phyloP scores from a whole-genome alignment of 2,113 vertebrate species.

The Pyrgilauda ruficollis region DNA sequence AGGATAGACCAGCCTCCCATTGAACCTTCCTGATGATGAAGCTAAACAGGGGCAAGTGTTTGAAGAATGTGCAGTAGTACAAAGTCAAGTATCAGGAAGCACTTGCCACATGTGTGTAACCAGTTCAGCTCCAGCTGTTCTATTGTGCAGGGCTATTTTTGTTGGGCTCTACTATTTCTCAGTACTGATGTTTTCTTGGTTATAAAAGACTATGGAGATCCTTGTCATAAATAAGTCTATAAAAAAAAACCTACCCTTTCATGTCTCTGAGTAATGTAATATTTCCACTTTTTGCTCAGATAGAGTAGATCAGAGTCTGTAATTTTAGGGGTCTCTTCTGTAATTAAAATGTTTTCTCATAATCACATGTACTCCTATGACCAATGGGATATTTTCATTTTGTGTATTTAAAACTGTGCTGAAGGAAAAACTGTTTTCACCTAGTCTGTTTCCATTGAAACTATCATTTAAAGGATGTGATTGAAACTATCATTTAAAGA shows the following conservation, averaged over 20 bases:
- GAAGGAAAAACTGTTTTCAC: background rate
- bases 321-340: background rate
- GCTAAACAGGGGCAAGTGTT: background rate
- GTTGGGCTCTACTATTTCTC: background rate
- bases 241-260: background rate
- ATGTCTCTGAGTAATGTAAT: background rate
- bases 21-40: background rate
- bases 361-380: background rate
- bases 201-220: background rate
- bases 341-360: background rate
- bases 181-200: background rate
- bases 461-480: background rate
- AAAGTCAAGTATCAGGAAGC: background rate
- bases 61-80: background rate
- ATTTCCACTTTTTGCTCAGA: background rate
- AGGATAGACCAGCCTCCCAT: background rate
- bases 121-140: background rate
- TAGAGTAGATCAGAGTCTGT: background rate
- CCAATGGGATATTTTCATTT: background rate
- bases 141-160: background rate
- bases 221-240: background rate
- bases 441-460: background rate
- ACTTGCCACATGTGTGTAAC: accelerated
- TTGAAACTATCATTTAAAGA: background rate
- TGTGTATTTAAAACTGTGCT: background rate